phyloP scores from a whole-genome alignment of 2,113 vertebrate genomes.

The Egretta garzetta region DNA sequence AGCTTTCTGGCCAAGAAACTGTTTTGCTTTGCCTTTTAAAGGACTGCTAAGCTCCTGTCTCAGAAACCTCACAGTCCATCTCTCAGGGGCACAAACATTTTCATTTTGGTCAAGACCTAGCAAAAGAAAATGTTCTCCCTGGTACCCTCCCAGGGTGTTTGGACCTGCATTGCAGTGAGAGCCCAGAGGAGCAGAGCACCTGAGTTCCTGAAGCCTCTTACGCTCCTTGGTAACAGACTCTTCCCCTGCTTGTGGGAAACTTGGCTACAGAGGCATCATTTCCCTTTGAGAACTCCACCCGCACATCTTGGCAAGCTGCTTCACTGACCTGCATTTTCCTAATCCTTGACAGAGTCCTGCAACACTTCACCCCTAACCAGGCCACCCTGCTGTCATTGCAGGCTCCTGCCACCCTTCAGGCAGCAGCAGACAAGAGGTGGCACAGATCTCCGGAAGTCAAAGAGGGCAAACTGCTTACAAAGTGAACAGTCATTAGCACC shows the following conservation, averaged over 20 bases:
- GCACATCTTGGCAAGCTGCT: background rate
- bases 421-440: background rate
- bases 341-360: background rate
- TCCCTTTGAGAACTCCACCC: background rate
- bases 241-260: background rate
- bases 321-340: background rate
- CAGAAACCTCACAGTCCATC: background rate
- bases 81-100: background rate
- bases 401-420: background rate
- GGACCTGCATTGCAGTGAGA: background rate
- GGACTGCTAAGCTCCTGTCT: background rate
- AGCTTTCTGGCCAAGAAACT: background rate
- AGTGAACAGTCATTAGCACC: background rate
- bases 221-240: background rate
- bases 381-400: background rate
- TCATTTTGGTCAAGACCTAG: background rate
- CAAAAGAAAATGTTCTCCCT: background rate
- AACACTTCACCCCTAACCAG: conserved; percentile 10
- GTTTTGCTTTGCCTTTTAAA: background rate
- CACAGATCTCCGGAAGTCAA: background rate
- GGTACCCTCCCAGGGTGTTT: background rate
- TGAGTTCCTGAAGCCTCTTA: background rate
- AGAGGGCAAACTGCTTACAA: background rate
- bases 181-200: background rate
- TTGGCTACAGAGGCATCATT: background rate